Evolutionary conservation across 2,888 invertebrate genomes (phyloP), one percentile per base, ranked within the genome.

Genomic region (Caenorhabditis sp.): DNA sequence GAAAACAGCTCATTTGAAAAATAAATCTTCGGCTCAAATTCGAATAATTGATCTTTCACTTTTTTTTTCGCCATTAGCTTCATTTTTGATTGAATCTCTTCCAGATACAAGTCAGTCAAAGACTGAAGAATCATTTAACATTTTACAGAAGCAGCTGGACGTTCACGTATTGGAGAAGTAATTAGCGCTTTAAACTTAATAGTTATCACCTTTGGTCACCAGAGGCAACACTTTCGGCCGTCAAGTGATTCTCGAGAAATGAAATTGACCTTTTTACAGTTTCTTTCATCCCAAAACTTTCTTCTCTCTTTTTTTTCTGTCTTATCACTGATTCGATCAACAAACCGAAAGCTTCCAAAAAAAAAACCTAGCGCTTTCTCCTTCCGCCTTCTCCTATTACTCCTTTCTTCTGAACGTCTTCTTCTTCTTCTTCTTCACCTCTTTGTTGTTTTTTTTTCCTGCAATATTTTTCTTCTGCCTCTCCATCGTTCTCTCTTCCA

Each of bases 291-390:
- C 66, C 10, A 24, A 66, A 66, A 28, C 22, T 26, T 56, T 47
- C 38, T 70, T 28, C 74, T 58, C n/a, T 19, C 26, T 38, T 56
- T 75, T n/a, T n/a, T 74, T 68, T 76, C 68, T 76, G 76, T 47
- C 76, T 69, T 69, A 68, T 76, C 76, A 69, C 76, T 69, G 68
- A 76, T 76, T 69, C 76, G 61, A 77, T 77, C 77, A 77, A 76
- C 69, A 44, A 76, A 68, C 59, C 61, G 12, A 51, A 61, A 58
- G 64, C 51, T 51, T 63, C 56, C 70, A 31, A 35, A 35, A 51
- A 56, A 64, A 58, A 76, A 68, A 31, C n/a, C 58, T 56, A 14
- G n/a, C 63, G 26, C 26, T 56, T 63, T 63, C 64, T 69, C 51
- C 76, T 69, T 69, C 69, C 76, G 59, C 69, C 51, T 69, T 76